Conservation (phyloP, 2,888 invertebrate species). For the Cecidostiba fungosa region DNA sequence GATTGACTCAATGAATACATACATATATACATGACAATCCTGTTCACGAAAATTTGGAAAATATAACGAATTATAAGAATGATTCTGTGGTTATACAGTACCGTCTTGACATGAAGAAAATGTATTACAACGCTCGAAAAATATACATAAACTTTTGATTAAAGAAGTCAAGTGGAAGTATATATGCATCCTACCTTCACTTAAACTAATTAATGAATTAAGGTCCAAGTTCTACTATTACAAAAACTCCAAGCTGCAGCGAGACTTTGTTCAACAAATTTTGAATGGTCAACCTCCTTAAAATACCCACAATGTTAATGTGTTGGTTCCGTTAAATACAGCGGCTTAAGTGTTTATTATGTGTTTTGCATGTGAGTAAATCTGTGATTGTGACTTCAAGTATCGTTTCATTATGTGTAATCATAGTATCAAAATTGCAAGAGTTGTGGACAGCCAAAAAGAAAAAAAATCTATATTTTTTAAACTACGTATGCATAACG, state of each 20-base stretch:
- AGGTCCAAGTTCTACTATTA: conserved; percentile 16
- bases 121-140: conserved; percentile 33
- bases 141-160: conserved; percentile 35
- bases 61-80: conserved; percentile 24
- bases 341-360: conserved; percentile 27
- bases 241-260: conserved; percentile 26
- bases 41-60: conserved; percentile 39
- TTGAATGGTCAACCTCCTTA: neutral
- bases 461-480: neutral
- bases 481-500: neutral
- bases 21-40: conserved; percentile 36
- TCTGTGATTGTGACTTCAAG: conserved; percentile 62
- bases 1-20: conserved; percentile 40
- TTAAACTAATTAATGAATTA: conserved; percentile 26
- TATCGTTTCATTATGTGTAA: conserved; percentile 32
- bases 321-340: conserved; percentile 31
- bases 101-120: conserved; percentile 34
- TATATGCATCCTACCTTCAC: conserved; percentile 5
- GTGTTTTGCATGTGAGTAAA: conserved; percentile 59
- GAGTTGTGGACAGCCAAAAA: neutral
- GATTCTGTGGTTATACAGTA: conserved; percentile 32
- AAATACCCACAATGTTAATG: conserved; percentile 38
- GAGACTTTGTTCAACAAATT: conserved; percentile 37
- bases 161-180: conserved; percentile 5
- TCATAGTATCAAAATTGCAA: conserved; percentile 21